Evolutionary conservation across 2,888 invertebrate species (phyloP).

Genomic region (Pterobdella sp.): DNA sequence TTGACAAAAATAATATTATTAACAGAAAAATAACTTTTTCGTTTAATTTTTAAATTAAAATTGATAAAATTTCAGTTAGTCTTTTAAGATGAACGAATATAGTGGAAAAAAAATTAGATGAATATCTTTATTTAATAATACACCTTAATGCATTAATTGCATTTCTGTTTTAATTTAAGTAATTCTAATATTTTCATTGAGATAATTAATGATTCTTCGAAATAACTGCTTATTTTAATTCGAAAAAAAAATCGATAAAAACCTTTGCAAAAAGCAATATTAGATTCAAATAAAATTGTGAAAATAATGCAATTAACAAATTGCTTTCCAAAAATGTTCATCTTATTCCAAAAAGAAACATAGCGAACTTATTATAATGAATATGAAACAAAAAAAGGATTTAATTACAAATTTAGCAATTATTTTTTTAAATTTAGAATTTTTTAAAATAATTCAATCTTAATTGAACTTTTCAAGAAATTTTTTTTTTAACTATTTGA

Average conservation of each 20-base stretch:
- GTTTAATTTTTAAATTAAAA: too few relatives aligned
- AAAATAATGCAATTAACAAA: neutral
- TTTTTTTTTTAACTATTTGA: neutral
- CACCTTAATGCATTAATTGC: too few relatives aligned
- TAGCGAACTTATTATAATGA: neutral
- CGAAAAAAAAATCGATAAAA: neutral
- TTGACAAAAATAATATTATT: neutral
- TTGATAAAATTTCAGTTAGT: too few relatives aligned
- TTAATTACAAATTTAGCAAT: neutral
- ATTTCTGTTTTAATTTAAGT: too few relatives aligned
- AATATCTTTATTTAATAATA: too few relatives aligned
- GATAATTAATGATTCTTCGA: too few relatives aligned
- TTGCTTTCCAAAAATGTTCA: neutral
- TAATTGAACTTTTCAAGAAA: neutral
- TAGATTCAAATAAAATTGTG: neutral
- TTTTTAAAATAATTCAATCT: too few relatives aligned
- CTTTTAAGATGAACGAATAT: too few relatives aligned
- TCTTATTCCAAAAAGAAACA: neutral
- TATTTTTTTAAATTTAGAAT: neutral
- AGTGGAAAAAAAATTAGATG: too few relatives aligned
- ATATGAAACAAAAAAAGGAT: neutral
- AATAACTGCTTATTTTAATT: neutral
- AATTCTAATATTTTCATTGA: too few relatives aligned
- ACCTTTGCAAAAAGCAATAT: slow-evolving; percentile 6
- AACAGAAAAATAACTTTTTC: neutral